Evolutionary conservation across 2,797 vertebrate species (phyloP).

Genomic region (Lepilemur ruficaudatus): DNA sequence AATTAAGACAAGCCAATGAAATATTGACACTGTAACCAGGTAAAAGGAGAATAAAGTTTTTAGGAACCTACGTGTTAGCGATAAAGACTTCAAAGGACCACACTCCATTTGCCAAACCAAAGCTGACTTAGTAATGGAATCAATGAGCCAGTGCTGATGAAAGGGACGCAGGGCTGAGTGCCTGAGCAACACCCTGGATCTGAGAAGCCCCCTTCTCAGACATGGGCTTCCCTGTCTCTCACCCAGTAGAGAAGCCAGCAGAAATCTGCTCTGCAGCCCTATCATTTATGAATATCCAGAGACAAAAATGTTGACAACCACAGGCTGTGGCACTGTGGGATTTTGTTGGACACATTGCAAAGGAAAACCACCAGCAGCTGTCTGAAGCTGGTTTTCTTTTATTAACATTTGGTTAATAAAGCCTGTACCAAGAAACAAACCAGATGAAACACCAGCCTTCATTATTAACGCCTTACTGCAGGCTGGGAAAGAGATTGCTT

Average conservation of each 20-base stretch:
- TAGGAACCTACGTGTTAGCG: not conserved
- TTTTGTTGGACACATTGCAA: not conserved
- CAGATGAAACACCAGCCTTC: not conserved
- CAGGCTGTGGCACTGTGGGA: not conserved
- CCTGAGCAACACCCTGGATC: not conserved
- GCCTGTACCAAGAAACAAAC: not conserved
- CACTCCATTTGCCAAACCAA: not conserved
- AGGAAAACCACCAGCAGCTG: constrained; percentile 34
- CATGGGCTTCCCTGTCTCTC: not conserved
- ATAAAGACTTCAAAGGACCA: not conserved
- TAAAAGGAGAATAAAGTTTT: not conserved
- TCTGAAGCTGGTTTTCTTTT: not conserved
- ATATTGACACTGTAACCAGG: not conserved
- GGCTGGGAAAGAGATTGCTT: not conserved
- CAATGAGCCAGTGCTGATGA: not conserved
- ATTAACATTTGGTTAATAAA: constrained; percentile 42
- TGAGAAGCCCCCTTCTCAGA: not conserved
- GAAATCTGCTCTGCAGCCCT: not conserved
- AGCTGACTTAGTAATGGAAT: not conserved
- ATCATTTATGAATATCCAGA: not conserved
- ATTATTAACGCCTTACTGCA: not conserved
- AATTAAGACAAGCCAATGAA: not conserved
- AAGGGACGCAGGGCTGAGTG: not conserved
- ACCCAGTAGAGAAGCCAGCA: not conserved
- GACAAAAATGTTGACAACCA: constrained; percentile 11